Evolutionary conservation across 2,797 vertebrate species (phyloP).

Genomic region (Discoglossus pictus): DNA sequence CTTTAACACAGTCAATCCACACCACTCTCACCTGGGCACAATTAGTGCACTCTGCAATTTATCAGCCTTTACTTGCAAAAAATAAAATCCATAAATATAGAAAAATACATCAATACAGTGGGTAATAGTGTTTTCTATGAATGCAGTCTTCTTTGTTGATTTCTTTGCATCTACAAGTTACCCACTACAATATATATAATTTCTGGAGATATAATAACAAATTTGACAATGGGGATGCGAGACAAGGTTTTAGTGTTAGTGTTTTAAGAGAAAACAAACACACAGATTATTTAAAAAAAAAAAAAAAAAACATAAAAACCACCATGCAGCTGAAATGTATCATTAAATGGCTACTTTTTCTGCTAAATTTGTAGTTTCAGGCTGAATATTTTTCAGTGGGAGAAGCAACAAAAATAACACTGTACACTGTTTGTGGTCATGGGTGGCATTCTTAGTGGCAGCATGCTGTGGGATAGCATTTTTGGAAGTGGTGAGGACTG

Average conservation of each 20-base stretch:
- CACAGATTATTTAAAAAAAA: constrained; percentile 76
- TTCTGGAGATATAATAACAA: constrained; percentile 81
- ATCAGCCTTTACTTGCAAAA: too few species aligned
- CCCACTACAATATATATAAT: constrained; percentile 74
- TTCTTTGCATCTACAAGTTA: constrained; percentile 78
- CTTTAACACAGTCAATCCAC: too few species aligned
- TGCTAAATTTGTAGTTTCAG: constrained; percentile 77
- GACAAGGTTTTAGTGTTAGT: constrained; percentile 78
- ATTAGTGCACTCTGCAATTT: too few species aligned
- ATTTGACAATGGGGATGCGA: constrained; percentile 82
- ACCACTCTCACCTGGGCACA: too few species aligned
- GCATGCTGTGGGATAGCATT: constrained; percentile 29
- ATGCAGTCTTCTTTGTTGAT: constrained; percentile 53
- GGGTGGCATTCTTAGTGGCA: constrained; percentile 42
- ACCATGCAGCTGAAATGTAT: constrained; percentile 73
- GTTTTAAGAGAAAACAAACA: constrained; percentile 81
- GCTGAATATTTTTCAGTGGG: constrained; percentile 68
- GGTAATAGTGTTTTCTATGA: constrained; percentile 29
- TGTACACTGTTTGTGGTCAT: constrained; percentile 35
- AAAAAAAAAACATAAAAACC: constrained; percentile 74
- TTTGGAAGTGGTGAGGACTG: constrained; percentile 18
- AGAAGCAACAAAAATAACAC: constrained; percentile 39
- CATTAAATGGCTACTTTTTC: constrained; percentile 79
- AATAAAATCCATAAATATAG: too few species aligned
- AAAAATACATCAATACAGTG: too few species aligned